phyloP scores from a whole-genome alignment of 2,113 vertebrate genomes.

The Misgurnus anguillicaudatus region DNA sequence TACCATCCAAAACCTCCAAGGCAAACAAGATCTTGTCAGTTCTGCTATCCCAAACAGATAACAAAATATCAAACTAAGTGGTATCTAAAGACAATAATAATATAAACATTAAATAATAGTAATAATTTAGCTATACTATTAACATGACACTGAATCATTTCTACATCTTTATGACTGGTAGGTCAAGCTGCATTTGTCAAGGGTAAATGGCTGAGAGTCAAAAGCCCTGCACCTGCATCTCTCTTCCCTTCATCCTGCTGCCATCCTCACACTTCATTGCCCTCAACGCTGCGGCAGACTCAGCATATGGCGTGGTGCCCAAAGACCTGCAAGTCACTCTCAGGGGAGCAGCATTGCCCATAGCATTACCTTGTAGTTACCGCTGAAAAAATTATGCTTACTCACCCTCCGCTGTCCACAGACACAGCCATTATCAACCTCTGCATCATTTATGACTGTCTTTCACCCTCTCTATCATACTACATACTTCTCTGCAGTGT shows the following conservation, averaged over 20 bases:
- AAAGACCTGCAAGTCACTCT: constrained; percentile 22
- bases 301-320: constrained; percentile 52
- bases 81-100: too few relatives aligned
- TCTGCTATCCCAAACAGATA: too few relatives aligned
- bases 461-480: constrained; percentile 11
- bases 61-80: too few relatives aligned
- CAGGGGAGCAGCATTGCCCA: neutral
- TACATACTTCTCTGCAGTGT: neutral
- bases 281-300: neutral
- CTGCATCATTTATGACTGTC: constrained; percentile 42
- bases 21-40: neutral
- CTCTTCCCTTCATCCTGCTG: constrained; percentile 18
- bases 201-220: neutral
- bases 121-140: too few relatives aligned
- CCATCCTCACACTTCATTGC: constrained; percentile 48
- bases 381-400: constrained; percentile 43
- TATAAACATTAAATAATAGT: neutral
- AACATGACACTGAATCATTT: neutral
- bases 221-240: constrained; percentile 19
- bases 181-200: neutral
- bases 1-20: neutral
- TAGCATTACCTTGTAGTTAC: constrained; percentile 19
- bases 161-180: neutral
- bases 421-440: neutral
- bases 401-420: constrained; percentile 49